phyloP scores from a whole-genome alignment of 2,888 invertebrate species.

The Sepiola atlantica region DNA sequence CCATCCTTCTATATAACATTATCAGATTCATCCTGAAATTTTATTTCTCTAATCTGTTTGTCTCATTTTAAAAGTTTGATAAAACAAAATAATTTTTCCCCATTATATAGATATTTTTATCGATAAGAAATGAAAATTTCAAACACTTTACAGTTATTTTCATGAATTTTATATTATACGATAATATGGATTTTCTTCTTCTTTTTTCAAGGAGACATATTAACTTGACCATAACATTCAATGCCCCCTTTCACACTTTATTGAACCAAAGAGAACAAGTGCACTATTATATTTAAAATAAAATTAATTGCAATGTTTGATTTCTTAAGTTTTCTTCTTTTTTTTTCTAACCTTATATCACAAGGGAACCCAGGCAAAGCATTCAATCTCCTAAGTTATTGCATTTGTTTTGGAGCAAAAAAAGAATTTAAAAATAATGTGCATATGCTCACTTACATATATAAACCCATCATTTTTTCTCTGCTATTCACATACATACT shows the following conservation, averaged over 20 bases:
- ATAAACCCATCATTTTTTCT: neutral
- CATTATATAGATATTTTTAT: too few relatives aligned
- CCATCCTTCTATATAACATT: too few relatives aligned
- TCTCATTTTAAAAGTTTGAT: too few relatives aligned
- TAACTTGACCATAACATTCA: neutral
- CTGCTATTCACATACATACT: neutral
- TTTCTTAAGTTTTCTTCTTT: neutral
- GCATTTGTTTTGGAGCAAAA: too few relatives aligned
- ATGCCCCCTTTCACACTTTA: neutral
- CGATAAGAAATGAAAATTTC: too few relatives aligned
- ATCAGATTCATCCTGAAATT: too few relatives aligned
- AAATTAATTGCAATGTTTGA: neutral
- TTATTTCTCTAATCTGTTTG: too few relatives aligned
- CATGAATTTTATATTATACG: too few relatives aligned
- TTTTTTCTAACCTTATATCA: neutral
- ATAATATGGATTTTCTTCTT: too few relatives aligned
- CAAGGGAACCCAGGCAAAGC: neutral
- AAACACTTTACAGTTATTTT: too few relatives aligned
- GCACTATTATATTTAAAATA: neutral
- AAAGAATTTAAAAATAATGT: too few relatives aligned
- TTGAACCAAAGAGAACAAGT: neutral
- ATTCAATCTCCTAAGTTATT: neutral
- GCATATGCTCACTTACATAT: neutral
- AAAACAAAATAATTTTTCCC: too few relatives aligned
- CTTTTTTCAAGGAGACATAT: neutral